Base-by-base conservation (phyloP, 2,888 invertebrate genomes). In the Abrostola tripartita region DNA sequence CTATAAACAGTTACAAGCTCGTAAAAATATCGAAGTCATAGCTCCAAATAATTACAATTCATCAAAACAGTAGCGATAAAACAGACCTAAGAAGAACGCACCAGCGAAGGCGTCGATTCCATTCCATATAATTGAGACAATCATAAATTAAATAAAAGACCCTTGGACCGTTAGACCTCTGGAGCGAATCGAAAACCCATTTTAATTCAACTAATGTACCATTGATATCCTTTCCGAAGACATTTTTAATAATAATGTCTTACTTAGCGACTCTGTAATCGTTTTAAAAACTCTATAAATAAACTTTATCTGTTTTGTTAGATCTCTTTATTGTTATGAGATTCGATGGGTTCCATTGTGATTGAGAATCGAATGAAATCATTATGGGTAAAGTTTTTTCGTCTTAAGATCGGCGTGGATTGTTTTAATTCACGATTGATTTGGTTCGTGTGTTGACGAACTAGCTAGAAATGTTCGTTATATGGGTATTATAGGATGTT, bases 111-210 rank as follows among this genome's bases (percentile, higher is more conserved):
- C 40, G 11, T 49, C 42, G 7, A 6, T 65, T 71, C 65, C 79
- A 78, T 81, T 81, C 74, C 65, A 78, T 72, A 84, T 88, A 88
- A 91, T 88, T 88, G 87, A 86, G 86, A 89, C 87, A 88, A 88
- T 88, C 89, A 88, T 90, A 90, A 90, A 90, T 90, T 90, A 88
- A 82, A 87, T 82, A 80, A 83, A 85, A 81, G 81, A 82, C 82
- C 82, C 76, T 75, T 72, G 60, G 60, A 61, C 74, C 81, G 82
- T 84, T 83, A 78, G 71, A 71, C 75, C 68, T 68, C 66, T 69
- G 62, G 65, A 76, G 65, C 61, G 76, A 81, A 85, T 84, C 79
- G 82, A 83, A 79, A 83, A 83, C 59, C 82, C 78, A 85, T 87
- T 85, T 86, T 83, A 85, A 87, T 85, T 84, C 76, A 68, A 80